phyloP scores from a whole-genome alignment of 2,113 vertebrate genomes.

The Elephas maximus region DNA sequence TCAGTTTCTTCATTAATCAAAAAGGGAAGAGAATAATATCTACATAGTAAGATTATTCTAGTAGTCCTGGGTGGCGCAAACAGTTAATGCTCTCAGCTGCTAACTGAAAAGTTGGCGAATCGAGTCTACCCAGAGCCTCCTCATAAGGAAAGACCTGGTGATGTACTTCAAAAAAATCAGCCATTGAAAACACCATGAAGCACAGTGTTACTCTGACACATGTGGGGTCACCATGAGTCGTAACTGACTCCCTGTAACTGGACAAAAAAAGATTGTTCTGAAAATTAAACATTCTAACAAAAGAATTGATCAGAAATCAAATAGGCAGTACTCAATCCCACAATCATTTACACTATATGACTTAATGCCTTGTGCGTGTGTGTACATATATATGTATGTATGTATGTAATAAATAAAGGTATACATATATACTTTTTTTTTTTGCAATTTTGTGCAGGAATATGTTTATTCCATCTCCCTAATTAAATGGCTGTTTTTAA shows the following conservation, averaged over 20 bases:
- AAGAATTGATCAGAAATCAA: slow-evolving; percentile 44
- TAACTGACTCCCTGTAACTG: background rate
- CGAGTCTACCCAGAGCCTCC: background rate
- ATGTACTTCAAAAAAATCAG: background rate
- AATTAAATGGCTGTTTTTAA: slow-evolving; percentile 32
- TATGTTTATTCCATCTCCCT: background rate
- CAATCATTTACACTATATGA: background rate
- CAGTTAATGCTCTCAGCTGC: background rate
- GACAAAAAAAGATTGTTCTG: background rate
- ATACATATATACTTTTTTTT: background rate
- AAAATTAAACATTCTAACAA: background rate
- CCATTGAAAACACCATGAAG: background rate
- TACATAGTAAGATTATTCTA: background rate
- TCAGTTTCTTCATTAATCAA: background rate
- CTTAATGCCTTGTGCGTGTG: background rate
- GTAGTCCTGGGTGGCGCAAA: background rate
- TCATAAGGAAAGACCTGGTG: background rate
- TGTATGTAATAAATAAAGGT: background rate
- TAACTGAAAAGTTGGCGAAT: background rate
- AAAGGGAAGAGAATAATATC: background rate
- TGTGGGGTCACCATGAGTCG: background rate
- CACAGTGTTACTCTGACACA: background rate
- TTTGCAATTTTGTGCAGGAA: slow-evolving; percentile 6
- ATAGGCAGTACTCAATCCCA: background rate
- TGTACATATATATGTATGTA: background rate